Percentiles rank a stretch among this genome's conserved stretches.
Conservation (phyloP, 23 tunicate species). For the Diplosoma virens region DNA sequence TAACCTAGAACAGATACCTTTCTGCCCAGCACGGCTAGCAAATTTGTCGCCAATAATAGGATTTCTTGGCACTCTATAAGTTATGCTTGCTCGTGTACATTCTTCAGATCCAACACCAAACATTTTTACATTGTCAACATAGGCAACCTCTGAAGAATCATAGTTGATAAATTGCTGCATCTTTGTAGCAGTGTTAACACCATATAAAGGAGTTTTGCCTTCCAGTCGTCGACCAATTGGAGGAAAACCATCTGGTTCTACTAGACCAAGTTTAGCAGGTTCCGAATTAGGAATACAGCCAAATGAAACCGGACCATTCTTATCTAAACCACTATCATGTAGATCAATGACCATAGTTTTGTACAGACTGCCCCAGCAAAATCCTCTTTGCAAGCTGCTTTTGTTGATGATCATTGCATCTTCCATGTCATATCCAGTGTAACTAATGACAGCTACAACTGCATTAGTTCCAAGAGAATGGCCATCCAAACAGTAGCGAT, state of each 20-base stretch:
- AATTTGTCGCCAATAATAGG: constrained; percentile 96
- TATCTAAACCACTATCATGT: constrained; percentile 22
- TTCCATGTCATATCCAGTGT: constrained; percentile 99
- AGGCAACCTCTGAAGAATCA: constrained; percentile 57
- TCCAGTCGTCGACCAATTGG: constrained; percentile 67
- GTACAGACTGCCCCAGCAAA: constrained; percentile 77
- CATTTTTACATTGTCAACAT: constrained; percentile 63
- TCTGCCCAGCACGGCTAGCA: constrained; percentile 96
- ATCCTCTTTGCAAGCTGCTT: constrained; percentile 82
- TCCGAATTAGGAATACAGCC: constrained; percentile 28
- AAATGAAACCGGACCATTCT: constrained; percentile 41
- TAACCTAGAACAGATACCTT: constrained; percentile 89
- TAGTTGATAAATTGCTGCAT: constrained; percentile 44
- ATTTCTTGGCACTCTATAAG: constrained; percentile 66
- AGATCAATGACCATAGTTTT: constrained; percentile 83
- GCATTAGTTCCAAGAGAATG: constrained; percentile 89
- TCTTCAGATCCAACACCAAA: constrained; percentile 54
- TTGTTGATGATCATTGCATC: constrained; percentile 97
- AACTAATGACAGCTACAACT: constrained; percentile 94
- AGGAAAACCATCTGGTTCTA: constrained; percentile 85
- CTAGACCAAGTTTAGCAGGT: too few species aligned
- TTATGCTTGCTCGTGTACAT: constrained; percentile 49
- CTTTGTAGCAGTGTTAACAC: constrained; percentile 40
- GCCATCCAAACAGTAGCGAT: constrained; percentile 68
- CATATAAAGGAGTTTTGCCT: constrained; percentile 45